Conservation (phyloP, 2,888 invertebrate species). For the Myopa tessellatipennis region DNA sequence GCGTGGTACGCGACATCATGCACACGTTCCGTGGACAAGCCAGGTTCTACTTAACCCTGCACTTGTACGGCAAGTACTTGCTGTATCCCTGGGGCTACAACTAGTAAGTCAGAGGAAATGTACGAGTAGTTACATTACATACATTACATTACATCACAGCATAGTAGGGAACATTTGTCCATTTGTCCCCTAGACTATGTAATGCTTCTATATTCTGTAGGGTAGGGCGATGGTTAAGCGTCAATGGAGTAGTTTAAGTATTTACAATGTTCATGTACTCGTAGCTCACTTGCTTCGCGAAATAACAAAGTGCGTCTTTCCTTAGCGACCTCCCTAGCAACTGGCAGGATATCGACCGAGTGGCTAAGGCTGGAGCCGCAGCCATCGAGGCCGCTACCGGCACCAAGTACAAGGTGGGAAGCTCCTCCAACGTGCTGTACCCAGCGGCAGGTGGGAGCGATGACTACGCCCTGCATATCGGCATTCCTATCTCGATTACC, state of each 20-base stretch:
- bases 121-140: not conserved
- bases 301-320: slow-evolving; percentile 1
- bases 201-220: no score
- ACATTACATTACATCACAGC: no score
- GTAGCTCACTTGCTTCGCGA: no score
- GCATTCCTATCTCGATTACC: slow-evolving; percentile 73
- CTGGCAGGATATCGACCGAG: slow-evolving; percentile 64
- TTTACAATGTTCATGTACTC: no score
- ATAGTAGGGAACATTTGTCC: no score
- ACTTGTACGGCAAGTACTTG: slow-evolving; percentile 77
- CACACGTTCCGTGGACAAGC: slow-evolving; percentile 66
- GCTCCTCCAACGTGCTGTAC: slow-evolving; percentile 68
- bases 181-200: no score
- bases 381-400: slow-evolving; percentile 65
- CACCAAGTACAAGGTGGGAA: slow-evolving; percentile 67
- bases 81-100: slow-evolving; percentile 75
- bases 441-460: slow-evolving; percentile 74
- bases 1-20: slow-evolving; percentile 71
- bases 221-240: no score
- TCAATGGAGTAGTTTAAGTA: no score
- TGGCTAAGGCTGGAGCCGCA: slow-evolving; percentile 63
- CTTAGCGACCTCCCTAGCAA: slow-evolving; percentile 65
- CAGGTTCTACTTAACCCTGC: slow-evolving; percentile 76
- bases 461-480: slow-evolving; percentile 74
- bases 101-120: slow-evolving; percentile 55